A percentile compares a stretch with the other conserved stretches of the same genome.
Conservation (phyloP, 2,888 invertebrate genomes). For the Chrysolina haemoptera region DNA sequence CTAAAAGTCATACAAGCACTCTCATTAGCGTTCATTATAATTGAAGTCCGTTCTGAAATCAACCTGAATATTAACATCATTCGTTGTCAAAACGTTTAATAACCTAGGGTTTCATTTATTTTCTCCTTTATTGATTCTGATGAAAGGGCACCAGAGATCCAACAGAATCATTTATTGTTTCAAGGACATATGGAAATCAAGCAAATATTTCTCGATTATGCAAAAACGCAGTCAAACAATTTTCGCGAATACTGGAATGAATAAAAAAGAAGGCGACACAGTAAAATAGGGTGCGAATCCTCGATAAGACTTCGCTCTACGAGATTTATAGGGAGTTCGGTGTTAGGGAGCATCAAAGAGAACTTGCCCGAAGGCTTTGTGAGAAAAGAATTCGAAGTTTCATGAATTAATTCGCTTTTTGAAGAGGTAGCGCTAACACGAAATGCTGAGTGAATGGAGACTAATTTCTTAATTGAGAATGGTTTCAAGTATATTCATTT, state of each 20-base stretch:
- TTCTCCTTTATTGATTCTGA: no score
- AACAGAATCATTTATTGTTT: no score
- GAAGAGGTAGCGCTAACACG: background rate
- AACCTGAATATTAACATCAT: no score
- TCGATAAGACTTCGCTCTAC: conserved; percentile 3
- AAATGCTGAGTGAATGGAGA: no score
- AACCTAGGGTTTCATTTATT: no score
- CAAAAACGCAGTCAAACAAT: background rate
- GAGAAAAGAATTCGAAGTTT: background rate
- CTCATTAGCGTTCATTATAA: no score
- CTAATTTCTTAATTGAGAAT: no score
- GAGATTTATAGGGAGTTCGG: conserved; percentile 13
- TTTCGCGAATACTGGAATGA: background rate
- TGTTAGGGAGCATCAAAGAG: background rate
- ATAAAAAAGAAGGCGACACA: conserved; percentile 1
- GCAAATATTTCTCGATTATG: background rate
- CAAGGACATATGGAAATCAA: background rate
- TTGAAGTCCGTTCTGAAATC: no score
- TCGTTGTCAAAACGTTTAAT: no score
- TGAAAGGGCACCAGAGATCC: no score
- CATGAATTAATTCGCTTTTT: conserved; percentile 11
- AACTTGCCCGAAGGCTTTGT: conserved; percentile 9
- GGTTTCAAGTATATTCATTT: no score
- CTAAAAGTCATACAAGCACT: no score
- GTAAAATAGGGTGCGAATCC: conserved; percentile 19